Base-by-base conservation (phyloP, 2,888 invertebrate species). In the Odontothrips loti region DNA sequence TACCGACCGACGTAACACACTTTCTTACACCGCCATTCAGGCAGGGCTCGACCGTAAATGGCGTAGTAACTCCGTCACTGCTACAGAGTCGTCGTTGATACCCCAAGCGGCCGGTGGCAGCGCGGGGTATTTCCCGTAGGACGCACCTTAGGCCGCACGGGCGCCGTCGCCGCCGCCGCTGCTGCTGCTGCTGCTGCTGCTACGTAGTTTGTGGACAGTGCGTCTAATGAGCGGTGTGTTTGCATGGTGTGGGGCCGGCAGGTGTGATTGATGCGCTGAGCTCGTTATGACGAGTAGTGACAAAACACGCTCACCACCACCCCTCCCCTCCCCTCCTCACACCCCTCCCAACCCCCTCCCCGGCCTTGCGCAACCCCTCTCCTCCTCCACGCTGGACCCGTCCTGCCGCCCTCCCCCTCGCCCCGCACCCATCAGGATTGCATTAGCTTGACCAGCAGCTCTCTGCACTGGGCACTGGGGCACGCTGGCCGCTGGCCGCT, bases 361-460 rank as follows among this genome's bases (percentile, higher is more conserved):
- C n/a, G 23, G 68, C 68, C 68, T 68, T 68, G 68, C 68, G 23
- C 68, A 68, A 68, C 9, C 51, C 51, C 51, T 51, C n/a, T 23
- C 63, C 63, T 23, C 20, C 68, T 23, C 23, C 23, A 0, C 23
- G 23, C 23, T 23, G n/a, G 68, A 20, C n/a, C 23, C 23, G 68
- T 23, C 23, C 68, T 11, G 63, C 63, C 63, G 20, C 63, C 6
- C 63, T 1, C 68, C 68, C 34, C 34, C 34, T 11, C 68, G n/a
- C 63, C 23, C 68, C 68, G 68, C 68, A 23, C 68, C 68, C 68
- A 68, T 68, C 23, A 68, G 68, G 68, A 68, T 68, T 68, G 68
- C 68, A 68, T 68, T 68, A 68, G 68, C 68, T 68, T 68, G 68
- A 68, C 68, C 68, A 23, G 68, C 23, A 6, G 34, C 34, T 43